phyloP scores from a whole-genome alignment of 2,888 invertebrate genomes.

The Pseudolycoriella hygida region DNA sequence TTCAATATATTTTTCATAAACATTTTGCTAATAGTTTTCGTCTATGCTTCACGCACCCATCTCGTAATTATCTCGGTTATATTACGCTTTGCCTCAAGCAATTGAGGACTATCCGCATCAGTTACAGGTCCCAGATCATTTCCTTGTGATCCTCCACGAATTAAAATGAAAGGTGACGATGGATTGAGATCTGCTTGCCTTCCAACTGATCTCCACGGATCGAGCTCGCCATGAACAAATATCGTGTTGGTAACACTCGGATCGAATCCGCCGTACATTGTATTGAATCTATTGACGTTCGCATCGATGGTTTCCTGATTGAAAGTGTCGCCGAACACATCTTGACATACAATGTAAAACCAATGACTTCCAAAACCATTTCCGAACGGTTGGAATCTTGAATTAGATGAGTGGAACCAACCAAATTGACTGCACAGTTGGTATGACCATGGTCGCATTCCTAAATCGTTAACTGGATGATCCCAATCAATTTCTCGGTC shows the following conservation, averaged over 20 bases:
- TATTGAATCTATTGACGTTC: neutral
- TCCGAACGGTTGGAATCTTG: conserved; percentile 41
- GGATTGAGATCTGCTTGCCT: neutral
- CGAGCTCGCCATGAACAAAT: neutral
- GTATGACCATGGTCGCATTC: conserved; percentile 51
- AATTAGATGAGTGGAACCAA: conserved; percentile 50
- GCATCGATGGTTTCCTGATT: neutral
- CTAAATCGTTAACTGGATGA: neutral
- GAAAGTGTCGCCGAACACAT: conserved; percentile 16
- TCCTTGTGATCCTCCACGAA: too few relatives aligned
- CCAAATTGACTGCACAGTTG: conserved; percentile 68
- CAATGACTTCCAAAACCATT: conserved; percentile 32
- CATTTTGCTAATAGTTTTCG: too few relatives aligned
- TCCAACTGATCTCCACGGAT: neutral
- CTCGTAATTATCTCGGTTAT: too few relatives aligned
- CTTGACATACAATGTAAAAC: conserved; percentile 21
- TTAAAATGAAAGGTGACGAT: too few relatives aligned
- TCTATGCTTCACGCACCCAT: too few relatives aligned
- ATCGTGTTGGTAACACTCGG: neutral
- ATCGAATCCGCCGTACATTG: neutral
- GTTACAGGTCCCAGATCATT: too few relatives aligned
- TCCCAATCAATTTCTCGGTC: neutral
- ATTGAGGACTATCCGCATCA: too few relatives aligned
- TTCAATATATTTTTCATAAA: too few relatives aligned
- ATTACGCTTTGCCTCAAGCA: too few relatives aligned